Conservation (phyloP, 2,888 invertebrate genomes). For the Noctuana brunneofusca region DNA sequence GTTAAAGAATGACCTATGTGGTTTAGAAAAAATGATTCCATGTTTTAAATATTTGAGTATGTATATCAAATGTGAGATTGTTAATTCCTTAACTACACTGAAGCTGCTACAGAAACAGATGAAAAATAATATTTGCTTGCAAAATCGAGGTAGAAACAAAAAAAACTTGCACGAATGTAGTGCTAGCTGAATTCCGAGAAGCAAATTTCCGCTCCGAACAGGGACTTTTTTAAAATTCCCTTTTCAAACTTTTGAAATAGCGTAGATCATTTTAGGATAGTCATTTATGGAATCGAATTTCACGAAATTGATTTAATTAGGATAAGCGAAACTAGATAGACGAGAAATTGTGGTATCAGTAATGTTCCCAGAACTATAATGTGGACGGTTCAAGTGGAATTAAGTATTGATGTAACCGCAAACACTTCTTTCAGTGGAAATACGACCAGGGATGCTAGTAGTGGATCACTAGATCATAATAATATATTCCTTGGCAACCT, state of each 20-base stretch:
- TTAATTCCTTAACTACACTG: neutral
- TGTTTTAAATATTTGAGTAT: too few species aligned
- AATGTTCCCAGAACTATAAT: neutral
- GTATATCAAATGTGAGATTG: too few species aligned
- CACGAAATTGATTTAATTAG: too few species aligned
- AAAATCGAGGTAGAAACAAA: conserved; percentile 3
- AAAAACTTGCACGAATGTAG: neutral
- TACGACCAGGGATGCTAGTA: too few species aligned
- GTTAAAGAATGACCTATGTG: too few species aligned
- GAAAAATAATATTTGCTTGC: conserved; percentile 12
- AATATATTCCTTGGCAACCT: too few species aligned
- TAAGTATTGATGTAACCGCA: neutral
- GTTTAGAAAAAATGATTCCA: too few species aligned
- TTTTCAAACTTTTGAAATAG: conserved; percentile 5
- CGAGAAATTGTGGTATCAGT: too few species aligned
- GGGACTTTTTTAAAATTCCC: conserved; percentile 30
- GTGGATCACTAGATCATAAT: too few species aligned
- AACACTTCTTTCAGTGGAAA: too few species aligned
- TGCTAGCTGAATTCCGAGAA: conserved; percentile 19
- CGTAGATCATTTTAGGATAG: conserved; percentile 16
- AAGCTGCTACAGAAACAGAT: neutral
- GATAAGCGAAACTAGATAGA: too few species aligned
- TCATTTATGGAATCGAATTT: neutral
- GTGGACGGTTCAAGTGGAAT: neutral
- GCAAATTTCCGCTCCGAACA: conserved; percentile 31